These are phyloP conservation scores for Phyllostomus hastatus DNA, from an alignment of 2,113 vertebrate species.

Conservation along the genomic window DNA sequence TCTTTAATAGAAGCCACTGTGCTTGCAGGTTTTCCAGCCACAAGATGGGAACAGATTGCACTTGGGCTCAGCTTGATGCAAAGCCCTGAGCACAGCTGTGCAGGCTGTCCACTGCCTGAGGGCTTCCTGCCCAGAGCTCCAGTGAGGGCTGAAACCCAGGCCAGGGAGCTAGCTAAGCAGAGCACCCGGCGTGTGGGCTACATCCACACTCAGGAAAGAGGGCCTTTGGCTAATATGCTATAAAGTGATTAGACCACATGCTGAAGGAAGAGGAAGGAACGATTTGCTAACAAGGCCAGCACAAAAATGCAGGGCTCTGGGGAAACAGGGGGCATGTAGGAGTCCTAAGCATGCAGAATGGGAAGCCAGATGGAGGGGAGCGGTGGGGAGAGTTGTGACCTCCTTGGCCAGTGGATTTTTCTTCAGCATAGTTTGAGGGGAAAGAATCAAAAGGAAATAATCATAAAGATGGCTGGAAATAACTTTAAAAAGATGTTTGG, in stretches of 20 bases:
- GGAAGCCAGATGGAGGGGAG: neutral
- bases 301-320: neutral
- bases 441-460: neutral
- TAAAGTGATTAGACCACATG: neutral
- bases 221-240: neutral
- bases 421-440: neutral
- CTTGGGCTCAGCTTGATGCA: neutral
- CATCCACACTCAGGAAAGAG: neutral
- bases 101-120: neutral
- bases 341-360: neutral
- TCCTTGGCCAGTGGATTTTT: neutral
- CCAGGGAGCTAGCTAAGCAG: neutral
- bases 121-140: neutral
- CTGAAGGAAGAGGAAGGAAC: neutral
- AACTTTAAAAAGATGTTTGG: neutral
- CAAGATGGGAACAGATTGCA: neutral
- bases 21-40: neutral
- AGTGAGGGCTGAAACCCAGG: neutral
- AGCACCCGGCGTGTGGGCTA: fast-evolving
- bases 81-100: neutral
- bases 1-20: neutral
- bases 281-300: neutral
- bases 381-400: fast-evolving
- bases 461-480: neutral
- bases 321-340: too few relatives aligned